These are phyloP conservation scores for Salvelinus alpinus DNA, from an alignment of 2,113 vertebrate species.

Conservation along the genomic window DNA sequence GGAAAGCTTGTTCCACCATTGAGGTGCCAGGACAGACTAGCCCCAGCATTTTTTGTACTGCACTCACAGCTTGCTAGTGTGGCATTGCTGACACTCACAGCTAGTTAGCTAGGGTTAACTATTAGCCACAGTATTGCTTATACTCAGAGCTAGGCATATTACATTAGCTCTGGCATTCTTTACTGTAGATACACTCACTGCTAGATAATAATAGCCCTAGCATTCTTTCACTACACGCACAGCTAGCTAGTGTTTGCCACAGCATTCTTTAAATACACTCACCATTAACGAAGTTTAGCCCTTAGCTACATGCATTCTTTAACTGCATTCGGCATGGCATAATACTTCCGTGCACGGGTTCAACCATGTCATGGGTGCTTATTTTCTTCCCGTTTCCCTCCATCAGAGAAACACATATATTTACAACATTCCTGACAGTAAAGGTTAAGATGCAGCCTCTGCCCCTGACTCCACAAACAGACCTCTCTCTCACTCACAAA, in stretches of 20 bases:
- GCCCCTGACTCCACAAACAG: not conserved
- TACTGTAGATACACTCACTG: too few species aligned
- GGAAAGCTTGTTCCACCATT: too few species aligned
- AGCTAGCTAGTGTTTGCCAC: not conserved
- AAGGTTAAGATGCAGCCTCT: not conserved
- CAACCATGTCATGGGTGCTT: not conserved
- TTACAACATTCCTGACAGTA: not conserved
- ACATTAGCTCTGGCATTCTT: too few species aligned
- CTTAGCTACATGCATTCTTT: not conserved
- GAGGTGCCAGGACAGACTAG: not conserved
- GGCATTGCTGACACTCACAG: too few species aligned
- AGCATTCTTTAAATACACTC: too few species aligned
- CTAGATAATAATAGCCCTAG: too few species aligned
- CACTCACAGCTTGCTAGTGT: too few species aligned
- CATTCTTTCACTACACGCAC: too few species aligned
- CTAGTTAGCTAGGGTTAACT: too few species aligned
- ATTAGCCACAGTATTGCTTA: too few species aligned
- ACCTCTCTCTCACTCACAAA: not conserved
- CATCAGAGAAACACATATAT: not conserved
- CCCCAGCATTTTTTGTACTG: not conserved
- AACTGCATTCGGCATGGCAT: not conserved
- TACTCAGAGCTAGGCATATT: too few species aligned
- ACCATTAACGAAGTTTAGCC: not conserved
- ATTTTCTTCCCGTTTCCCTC: not conserved
- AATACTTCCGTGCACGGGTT: not conserved